Percentiles rank a stretch among this genome's conserved stretches.
phyloP scores from a whole-genome alignment of 1,140 invertebrate species.

The Melitaea cinxia region DNA sequence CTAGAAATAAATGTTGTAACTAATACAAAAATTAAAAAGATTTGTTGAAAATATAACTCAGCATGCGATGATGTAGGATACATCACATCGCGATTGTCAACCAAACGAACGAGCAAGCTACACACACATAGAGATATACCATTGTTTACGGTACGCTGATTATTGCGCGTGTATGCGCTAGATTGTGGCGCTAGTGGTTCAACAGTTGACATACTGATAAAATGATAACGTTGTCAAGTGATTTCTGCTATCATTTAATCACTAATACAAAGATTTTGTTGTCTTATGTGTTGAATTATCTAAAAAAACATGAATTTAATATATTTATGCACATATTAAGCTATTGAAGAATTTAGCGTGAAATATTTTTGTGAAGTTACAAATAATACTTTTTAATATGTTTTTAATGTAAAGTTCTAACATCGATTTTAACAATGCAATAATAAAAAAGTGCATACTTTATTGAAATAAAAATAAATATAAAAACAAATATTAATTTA shows the following conservation, averaged over 20 bases:
- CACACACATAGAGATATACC: conserved; percentile 70
- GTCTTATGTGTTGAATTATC: not conserved
- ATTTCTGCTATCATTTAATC: conserved; percentile 56
- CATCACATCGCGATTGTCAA: conserved; percentile 82
- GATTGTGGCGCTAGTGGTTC: conserved; percentile 61
- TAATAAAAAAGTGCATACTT: too few relatives aligned
- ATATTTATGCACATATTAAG: too few relatives aligned
- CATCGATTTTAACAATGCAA: too few relatives aligned
- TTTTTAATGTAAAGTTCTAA: too few relatives aligned
- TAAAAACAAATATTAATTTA: too few relatives aligned
- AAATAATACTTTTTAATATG: too few relatives aligned
- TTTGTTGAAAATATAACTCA: conserved; percentile 79
- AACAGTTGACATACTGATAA: conserved; percentile 71
- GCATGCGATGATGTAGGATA: conserved; percentile 80
- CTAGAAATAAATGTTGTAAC: conserved; percentile 78
- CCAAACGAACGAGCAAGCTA: conserved; percentile 80
- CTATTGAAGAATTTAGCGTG: too few relatives aligned
- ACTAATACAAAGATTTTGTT: conserved; percentile 5
- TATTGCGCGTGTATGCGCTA: conserved; percentile 60
- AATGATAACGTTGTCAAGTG: conserved; percentile 74
- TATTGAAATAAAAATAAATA: too few relatives aligned
- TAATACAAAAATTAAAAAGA: conserved; percentile 78
- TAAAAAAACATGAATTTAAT: not conserved
- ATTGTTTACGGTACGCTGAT: conserved; percentile 77
- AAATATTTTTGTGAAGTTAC: too few relatives aligned